Conservation (phyloP, 2,888 invertebrate genomes). For the Tyria jacobaeae region DNA sequence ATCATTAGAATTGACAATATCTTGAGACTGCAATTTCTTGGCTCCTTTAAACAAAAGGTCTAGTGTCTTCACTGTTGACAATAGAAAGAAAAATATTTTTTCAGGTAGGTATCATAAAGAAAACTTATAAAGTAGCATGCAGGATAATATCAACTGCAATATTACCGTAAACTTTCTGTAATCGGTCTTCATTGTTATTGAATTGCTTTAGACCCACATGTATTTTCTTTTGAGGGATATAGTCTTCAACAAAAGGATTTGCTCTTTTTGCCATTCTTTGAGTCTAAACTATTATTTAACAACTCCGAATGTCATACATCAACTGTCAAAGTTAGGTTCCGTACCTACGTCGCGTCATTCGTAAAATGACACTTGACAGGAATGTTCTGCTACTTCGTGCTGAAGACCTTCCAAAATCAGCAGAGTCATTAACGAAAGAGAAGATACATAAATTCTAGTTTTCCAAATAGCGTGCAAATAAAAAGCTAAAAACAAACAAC, state of each 20-base stretch:
- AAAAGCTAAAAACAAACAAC: too few species aligned
- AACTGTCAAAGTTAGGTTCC: background rate
- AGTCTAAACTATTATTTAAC: too few species aligned
- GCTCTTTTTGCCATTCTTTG: conserved; percentile 75
- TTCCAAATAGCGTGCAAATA: too few species aligned
- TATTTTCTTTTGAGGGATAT: conserved; percentile 77
- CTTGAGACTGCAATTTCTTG: conserved; percentile 56
- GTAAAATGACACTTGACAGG: too few species aligned
- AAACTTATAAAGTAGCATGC: background rate
- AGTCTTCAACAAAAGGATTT: conserved; percentile 78
- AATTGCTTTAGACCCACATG: conserved; percentile 77
- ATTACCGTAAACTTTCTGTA: conserved; percentile 78
- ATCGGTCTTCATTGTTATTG: conserved; percentile 75
- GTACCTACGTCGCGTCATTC: background rate
- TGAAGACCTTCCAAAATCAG: too few species aligned
- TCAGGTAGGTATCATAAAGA: background rate
- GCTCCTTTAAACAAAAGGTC: conserved; percentile 73
- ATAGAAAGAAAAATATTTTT: background rate
- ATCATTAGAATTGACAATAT: conserved; percentile 29
- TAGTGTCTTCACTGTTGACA: conserved; percentile 71
- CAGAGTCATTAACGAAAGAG: too few species aligned
- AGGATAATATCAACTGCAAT: background rate
- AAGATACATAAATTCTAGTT: too few species aligned
- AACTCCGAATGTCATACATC: too few species aligned
- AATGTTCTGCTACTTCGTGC: too few species aligned